These are phyloP conservation scores for Cinclus cinclus DNA, from an alignment of 2,113 vertebrate genomes.

Conservation along the genomic window DNA sequence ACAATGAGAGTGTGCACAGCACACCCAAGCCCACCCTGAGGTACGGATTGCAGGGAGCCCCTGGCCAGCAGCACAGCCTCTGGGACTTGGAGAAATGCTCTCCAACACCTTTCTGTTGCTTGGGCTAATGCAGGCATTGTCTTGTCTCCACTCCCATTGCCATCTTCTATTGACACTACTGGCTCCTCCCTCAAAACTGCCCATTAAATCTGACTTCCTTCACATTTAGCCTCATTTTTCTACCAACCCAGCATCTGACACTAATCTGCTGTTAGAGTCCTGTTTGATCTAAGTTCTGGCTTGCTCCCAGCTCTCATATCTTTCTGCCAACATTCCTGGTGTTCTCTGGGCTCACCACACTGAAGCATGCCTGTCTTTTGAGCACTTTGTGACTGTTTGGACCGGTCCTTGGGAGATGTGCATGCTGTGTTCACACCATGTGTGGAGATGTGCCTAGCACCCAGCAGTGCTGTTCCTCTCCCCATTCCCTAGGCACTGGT, in stretches of 20 bases:
- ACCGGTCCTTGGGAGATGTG: background rate
- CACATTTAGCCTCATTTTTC: background rate
- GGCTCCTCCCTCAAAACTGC: background rate
- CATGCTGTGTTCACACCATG: background rate
- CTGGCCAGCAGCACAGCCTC: background rate
- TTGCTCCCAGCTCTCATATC: background rate
- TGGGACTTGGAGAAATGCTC: background rate
- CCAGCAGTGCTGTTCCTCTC: background rate
- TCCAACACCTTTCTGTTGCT: background rate
- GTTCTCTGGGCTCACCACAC: background rate
- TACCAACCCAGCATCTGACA: background rate
- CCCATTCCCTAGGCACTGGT: background rate
- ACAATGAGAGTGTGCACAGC: constrained; percentile 95
- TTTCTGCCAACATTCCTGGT: background rate
- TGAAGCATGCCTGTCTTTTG: background rate
- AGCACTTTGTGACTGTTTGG: background rate
- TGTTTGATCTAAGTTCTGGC: background rate
- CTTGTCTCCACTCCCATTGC: background rate
- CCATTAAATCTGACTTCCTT: background rate
- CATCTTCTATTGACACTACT: background rate
- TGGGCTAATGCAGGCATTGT: background rate
- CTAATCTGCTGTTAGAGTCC: background rate
- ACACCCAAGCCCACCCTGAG: constrained; percentile 96
- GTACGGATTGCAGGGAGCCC: constrained; percentile 67
- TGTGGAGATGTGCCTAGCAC: background rate